Evolutionary conservation across 1,140 invertebrate genomes (phyloP).

Genomic region (Periplaneta americana): DNA sequence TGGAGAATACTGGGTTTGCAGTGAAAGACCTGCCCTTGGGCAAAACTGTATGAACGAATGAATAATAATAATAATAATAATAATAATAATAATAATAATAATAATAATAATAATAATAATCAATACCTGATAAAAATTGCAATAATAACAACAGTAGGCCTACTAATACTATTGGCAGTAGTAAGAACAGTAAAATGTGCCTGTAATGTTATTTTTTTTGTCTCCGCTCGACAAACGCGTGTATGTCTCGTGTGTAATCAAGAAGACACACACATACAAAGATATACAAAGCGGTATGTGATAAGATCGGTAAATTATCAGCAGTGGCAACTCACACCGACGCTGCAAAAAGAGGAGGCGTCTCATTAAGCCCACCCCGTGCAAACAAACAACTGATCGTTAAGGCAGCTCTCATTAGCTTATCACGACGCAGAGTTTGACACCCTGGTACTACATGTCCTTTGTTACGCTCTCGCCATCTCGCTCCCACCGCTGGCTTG

Average conservation of each 20-base stretch:
- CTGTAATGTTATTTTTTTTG: too few relatives aligned
- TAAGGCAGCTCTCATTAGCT: neutral
- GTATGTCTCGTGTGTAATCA: neutral
- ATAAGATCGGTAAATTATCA: neutral
- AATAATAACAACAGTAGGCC: too few relatives aligned
- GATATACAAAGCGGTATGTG: neutral
- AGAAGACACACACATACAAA: too few relatives aligned
- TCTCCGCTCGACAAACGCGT: neutral
- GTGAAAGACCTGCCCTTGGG: too few relatives aligned
- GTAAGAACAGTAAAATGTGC: too few relatives aligned
- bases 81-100: too few relatives aligned
- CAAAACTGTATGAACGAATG: too few relatives aligned
- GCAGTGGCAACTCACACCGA: neutral
- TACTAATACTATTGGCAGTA: too few relatives aligned
- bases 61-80: too few relatives aligned
- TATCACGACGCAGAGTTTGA: neutral
- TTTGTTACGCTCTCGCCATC: neutral
- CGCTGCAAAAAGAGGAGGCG: neutral
- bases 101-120: too few relatives aligned
- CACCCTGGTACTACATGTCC: neutral
- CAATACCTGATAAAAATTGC: too few relatives aligned
- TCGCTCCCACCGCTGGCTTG: neutral
- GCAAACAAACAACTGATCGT: neutral
- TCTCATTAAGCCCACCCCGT: neutral
- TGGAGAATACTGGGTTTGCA: too few relatives aligned